Conservation (phyloP, 2,113 vertebrate genomes). For the Neoarius graeffei region DNA sequence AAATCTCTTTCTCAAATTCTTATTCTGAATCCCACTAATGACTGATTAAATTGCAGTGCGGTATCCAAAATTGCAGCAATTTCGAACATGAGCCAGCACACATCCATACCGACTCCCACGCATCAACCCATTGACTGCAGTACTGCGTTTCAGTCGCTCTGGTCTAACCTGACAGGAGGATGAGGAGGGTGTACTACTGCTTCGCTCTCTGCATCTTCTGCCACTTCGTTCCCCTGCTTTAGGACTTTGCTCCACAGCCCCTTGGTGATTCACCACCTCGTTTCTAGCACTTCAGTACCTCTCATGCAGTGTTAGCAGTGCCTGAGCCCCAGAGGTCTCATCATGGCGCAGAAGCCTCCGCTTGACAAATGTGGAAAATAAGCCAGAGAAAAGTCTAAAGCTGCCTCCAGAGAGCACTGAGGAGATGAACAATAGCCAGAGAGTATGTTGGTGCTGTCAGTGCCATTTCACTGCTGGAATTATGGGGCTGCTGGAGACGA, state of each 20-base stretch:
- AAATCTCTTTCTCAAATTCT: background rate
- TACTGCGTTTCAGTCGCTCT: constrained; percentile 5
- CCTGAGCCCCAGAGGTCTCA: constrained; percentile 43
- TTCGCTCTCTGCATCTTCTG: constrained; percentile 9
- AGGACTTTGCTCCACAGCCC: background rate
- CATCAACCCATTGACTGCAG: constrained; percentile 39
- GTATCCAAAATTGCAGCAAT: constrained; percentile 30
- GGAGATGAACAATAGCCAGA: constrained; percentile 40
- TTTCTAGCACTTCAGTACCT: constrained; percentile 35
- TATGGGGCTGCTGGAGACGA: constrained; percentile 20
- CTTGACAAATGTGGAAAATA: constrained; percentile 52
- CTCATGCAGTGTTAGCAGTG: constrained; percentile 41
- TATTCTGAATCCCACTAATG: constrained; percentile 30
- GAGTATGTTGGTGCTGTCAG: constrained; percentile 31
- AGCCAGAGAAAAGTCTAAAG: constrained; percentile 46
- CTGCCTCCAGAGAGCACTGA: constrained; percentile 42
- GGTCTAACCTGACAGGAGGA: constrained; percentile 28
- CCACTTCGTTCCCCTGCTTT: constrained; percentile 21
- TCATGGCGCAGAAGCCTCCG: constrained; percentile 25
- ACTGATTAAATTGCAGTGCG: constrained; percentile 23
- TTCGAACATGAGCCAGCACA: constrained; percentile 25
- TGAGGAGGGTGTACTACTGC: constrained; percentile 20
- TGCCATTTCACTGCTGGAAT: constrained; percentile 32
- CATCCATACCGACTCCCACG: constrained; percentile 35
- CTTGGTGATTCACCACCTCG: constrained; percentile 38